Evolutionary conservation across 2,113 vertebrate genomes (phyloP).

Genomic region (Stegastes partitus): DNA sequence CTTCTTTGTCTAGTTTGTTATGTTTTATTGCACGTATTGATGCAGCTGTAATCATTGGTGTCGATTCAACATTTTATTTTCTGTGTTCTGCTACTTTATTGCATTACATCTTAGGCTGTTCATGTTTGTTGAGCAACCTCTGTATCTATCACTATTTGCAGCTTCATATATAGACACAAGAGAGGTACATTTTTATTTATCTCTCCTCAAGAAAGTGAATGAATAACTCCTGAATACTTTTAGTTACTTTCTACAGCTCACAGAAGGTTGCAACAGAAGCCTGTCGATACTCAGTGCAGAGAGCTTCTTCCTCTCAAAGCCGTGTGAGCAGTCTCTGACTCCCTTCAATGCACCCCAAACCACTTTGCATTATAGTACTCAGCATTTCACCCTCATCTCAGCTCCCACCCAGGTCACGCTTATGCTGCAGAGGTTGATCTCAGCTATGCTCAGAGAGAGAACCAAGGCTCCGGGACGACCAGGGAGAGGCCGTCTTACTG

Average conservation of each 20-base stretch:
- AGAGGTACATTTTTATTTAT: no score
- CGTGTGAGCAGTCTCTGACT: constrained; percentile 23
- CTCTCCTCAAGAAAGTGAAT: no score
- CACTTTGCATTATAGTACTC: constrained; percentile 11
- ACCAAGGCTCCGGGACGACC: constrained; percentile 26
- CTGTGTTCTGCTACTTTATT: no score
- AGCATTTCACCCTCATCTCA: constrained; percentile 30
- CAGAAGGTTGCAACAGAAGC: constrained; percentile 7
- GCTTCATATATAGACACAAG: background rate
- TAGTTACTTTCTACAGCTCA: background rate
- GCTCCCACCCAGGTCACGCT: constrained; percentile 42
- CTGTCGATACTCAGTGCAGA: background rate
- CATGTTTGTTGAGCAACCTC: background rate
- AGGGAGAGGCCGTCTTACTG: constrained; percentile 54
- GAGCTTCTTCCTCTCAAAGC: constrained; percentile 17
- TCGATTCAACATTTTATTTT: no score
- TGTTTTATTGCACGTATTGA: no score
- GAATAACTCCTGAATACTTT: background rate
- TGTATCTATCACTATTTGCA: background rate
- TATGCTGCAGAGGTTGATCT: constrained; percentile 42
- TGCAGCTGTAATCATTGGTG: no score
- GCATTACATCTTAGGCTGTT: no score
- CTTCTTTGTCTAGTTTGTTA: no score
- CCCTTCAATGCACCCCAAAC: constrained; percentile 20
- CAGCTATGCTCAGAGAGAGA: constrained; percentile 1